These are phyloP conservation scores for Lordiphosa mommai DNA, from an alignment of 1,140 invertebrate species.

Conservation along the genomic window DNA sequence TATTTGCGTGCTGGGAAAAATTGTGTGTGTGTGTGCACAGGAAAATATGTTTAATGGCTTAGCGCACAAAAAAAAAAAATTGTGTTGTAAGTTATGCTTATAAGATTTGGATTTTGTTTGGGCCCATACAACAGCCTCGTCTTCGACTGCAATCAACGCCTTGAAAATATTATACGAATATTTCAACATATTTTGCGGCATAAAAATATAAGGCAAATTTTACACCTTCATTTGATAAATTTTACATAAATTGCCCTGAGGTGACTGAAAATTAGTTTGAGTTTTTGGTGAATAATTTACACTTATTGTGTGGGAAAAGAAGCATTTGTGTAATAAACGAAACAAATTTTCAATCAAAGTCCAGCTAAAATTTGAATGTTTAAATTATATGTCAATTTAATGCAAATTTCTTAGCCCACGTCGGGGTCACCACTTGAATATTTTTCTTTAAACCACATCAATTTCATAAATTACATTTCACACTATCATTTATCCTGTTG, in stretches of 20 bases:
- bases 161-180: conserved; percentile 1
- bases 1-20: conserved; percentile 34
- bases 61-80: not conserved
- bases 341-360: too few relatives aligned
- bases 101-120: not conserved
- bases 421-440: too few relatives aligned
- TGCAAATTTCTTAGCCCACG: too few relatives aligned
- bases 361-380: too few relatives aligned
- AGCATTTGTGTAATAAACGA: too few relatives aligned
- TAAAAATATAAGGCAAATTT: not conserved
- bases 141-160: not conserved
- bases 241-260: not conserved
- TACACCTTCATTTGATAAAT: conserved; percentile 6
- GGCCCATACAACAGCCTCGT: not conserved
- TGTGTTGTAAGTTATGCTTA: conserved; percentile 4
- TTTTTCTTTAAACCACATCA: not conserved
- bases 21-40: not conserved
- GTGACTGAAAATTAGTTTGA: not conserved
- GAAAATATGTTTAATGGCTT: conserved; percentile 11
- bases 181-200: conserved; percentile 4
- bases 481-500: conserved; percentile 11
- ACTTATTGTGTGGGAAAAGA: too few relatives aligned
- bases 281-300: too few relatives aligned
- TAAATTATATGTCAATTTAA: too few relatives aligned
- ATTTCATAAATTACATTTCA: conserved; percentile 14